phyloP scores from a whole-genome alignment of 2,113 vertebrate species.

The Procavia capensis region DNA sequence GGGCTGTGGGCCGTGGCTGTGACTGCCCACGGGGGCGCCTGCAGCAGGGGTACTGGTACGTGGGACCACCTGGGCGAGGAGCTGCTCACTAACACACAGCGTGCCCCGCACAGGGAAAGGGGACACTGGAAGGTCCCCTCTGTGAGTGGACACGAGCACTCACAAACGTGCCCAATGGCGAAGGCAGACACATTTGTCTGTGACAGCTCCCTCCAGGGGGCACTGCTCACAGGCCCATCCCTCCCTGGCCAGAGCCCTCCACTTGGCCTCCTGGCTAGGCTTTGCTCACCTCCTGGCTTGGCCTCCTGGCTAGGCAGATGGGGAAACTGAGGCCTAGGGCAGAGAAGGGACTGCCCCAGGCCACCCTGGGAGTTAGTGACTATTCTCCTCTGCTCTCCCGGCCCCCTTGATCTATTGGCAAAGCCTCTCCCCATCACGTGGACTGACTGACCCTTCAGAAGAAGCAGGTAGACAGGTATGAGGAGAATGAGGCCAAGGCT shows the following conservation, averaged over 20 bases:
- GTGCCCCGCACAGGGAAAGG: fast-evolving
- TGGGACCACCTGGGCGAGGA: not conserved
- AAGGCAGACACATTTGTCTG: not conserved
- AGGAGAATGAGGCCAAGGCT: fast-evolving
- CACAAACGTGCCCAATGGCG: no score
- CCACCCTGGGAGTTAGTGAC: not conserved
- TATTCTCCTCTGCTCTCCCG: fast-evolving
- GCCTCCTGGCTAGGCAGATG: not conserved
- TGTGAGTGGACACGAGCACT: not conserved
- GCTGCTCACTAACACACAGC: fast-evolving
- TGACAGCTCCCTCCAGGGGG: not conserved
- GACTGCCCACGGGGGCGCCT: no score
- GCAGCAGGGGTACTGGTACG: no score
- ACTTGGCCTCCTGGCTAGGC: not conserved
- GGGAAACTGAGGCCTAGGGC: not conserved
- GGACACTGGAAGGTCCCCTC: fast-evolving
- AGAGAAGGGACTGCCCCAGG: not conserved
- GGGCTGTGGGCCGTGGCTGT: fast-evolving
- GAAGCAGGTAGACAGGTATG: fast-evolving
- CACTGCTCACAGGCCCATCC: fast-evolving
- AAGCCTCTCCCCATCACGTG: not conserved
- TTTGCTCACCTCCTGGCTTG: not conserved
- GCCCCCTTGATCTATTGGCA: not conserved
- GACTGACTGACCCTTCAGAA: not conserved
- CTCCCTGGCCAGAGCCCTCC: not conserved